Evolutionary conservation across 2,113 vertebrate species (phyloP).

Genomic region (Anseranas semipalmata): DNA sequence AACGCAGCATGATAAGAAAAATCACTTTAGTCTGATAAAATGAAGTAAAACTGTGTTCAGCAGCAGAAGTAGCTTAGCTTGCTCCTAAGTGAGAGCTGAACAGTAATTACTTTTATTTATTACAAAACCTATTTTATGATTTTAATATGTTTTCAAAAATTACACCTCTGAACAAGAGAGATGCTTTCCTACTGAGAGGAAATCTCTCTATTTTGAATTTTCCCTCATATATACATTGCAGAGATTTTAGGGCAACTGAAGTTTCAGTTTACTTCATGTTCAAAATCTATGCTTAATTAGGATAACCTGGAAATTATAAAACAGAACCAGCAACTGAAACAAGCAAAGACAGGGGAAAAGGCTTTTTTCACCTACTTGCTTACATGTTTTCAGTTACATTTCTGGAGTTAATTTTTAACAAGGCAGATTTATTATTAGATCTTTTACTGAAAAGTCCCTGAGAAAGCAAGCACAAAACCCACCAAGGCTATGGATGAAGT

Average conservation of each 20-base stretch:
- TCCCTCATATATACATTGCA: neutral
- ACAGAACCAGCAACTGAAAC: neutral
- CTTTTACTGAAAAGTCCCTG: neutral
- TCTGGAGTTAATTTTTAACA: neutral
- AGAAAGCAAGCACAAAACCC: neutral
- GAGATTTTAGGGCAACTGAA: neutral
- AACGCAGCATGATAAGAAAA: conserved; percentile 23
- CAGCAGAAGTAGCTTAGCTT: neutral
- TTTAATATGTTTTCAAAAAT: neutral
- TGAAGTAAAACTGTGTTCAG: neutral
- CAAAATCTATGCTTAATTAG: neutral
- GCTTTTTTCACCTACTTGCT: neutral
- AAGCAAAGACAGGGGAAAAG: accelerated
- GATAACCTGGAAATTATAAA: neutral
- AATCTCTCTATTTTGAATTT: neutral
- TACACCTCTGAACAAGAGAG: neutral
- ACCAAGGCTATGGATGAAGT: neutral
- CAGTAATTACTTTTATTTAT: conserved; percentile 19
- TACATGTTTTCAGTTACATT: neutral
- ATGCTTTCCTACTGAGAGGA: neutral
- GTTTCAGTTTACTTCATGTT: neutral
- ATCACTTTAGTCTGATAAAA: neutral
- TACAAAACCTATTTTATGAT: neutral
- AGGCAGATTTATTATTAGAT: neutral
- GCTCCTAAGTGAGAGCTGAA: neutral